Evolutionary conservation across 2,888 invertebrate species (phyloP).

Genomic region (Ditula angustiorana): DNA sequence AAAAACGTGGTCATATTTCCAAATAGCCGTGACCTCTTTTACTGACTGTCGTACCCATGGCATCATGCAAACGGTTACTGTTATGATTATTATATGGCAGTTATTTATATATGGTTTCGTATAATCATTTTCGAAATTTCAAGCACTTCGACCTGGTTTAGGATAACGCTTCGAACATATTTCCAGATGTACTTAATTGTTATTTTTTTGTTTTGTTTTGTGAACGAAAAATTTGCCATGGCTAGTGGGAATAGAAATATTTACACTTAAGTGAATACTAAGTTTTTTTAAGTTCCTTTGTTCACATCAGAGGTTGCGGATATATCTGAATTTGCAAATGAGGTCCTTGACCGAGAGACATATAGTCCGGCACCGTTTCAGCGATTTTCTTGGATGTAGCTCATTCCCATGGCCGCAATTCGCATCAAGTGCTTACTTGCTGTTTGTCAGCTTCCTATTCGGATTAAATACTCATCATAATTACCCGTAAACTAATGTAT

Average conservation of each 20-base stretch:
- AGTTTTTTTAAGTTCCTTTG: no score
- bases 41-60: constrained; percentile 17
- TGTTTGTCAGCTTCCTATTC: not conserved
- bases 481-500: constrained; percentile 6
- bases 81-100: constrained; percentile 30
- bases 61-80: constrained; percentile 31
- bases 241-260: no score
- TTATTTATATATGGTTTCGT: constrained; percentile 16
- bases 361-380: no score
- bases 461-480: not conserved
- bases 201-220: not conserved
- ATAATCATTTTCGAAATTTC: not conserved
- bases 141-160: not conserved
- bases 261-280: no score
- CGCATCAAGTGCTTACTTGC: no score
- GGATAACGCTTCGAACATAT: not conserved
- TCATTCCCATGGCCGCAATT: no score
- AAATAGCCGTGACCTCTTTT: constrained; percentile 32
- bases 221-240: not conserved
- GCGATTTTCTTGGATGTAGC: no score
- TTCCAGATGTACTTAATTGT: not conserved
- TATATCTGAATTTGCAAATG: no score
- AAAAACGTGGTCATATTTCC: constrained; percentile 21
- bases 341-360: no score
- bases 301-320: no score